Base-by-base conservation (phyloP, 2,888 invertebrate species). In the Lithophane semibrunnea region DNA sequence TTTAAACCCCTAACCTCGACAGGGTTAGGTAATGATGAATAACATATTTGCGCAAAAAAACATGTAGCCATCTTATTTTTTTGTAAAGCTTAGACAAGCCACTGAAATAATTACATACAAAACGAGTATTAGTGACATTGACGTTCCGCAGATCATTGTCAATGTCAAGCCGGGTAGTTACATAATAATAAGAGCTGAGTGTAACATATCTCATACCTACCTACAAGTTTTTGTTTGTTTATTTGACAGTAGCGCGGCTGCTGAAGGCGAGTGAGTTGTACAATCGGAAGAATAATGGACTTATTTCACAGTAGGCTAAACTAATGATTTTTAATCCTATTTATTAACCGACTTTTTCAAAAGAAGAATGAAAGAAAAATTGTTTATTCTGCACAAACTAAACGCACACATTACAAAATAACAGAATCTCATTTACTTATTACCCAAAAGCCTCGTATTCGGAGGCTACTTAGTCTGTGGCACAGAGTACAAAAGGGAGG, bases 121-220 rank as follows among this genome's bases (percentile, higher is more conserved):
- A 67, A 13, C 21, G 3, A 21, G 24, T 47, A 18, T 24, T 63
- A 47, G 0, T 56, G 37, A 49, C 37, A 42, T 65, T 1, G 5
- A n/a, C 79, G 44, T 54, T 67, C 21, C 16, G 18, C 37, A 61
- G 9, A 54, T 54, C 61, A 79, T 47, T 68, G 52, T 67, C 79
- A 77, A 77, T 78, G 79, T 78, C 76, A 61, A 29, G 13, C 52
- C 9, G 21, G 44, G 58, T 24, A 44, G n/a, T n/a, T 54, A 49
- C 16, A 29, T 29, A 29, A 29, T 29, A 18, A 18, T 52, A n/a
- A 58, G 18, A 29, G 21, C 16, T 7, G 29, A 76, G 21, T 65
- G 16, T 7, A 12, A n/a, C 21, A 13, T 21, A 29, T 1, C 29
- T 29, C 29, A 29, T 29, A 29, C 29, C 29, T 29, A 29, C 13